Conservation (phyloP, 2,797 vertebrate species). For the Cygnus olor region DNA sequence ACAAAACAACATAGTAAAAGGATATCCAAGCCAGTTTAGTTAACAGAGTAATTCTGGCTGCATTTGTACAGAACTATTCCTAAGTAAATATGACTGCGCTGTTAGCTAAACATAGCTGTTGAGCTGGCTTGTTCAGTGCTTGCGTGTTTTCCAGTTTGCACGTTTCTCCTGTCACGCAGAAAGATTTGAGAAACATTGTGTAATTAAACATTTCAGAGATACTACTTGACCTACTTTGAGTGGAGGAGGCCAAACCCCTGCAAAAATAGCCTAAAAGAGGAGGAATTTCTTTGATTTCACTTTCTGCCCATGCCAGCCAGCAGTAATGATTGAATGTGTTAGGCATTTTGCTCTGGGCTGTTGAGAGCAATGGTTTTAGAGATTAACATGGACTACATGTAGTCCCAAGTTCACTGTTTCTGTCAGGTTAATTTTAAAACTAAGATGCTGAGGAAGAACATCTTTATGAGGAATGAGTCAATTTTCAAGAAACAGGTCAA, state of each 20-base stretch:
- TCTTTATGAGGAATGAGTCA: background rate
- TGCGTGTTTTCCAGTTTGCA: background rate
- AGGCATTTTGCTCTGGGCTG: background rate
- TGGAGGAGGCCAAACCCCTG: background rate
- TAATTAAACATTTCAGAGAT: background rate
- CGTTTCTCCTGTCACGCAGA: background rate
- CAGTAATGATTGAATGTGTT: background rate
- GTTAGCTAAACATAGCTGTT: background rate
- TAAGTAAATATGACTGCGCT: background rate
- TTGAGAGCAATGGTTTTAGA: background rate
- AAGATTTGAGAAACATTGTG: background rate
- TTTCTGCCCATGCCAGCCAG: background rate
- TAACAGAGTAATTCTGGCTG: background rate
- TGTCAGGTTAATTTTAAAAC: background rate
- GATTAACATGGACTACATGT: background rate
- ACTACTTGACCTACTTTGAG: background rate
- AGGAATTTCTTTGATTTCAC: background rate
- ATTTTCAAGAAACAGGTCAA: conserved; percentile 8
- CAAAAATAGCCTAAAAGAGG: background rate
- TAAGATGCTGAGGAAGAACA: background rate
- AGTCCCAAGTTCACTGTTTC: background rate
- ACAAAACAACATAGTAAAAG: background rate
- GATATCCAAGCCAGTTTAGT: background rate
- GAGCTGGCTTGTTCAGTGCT: background rate
- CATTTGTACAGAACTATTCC: background rate